Evolutionary conservation across 2,113 vertebrate genomes (phyloP), one percentile per base, ranked within the genome.

Genomic region (Empidonax traillii): DNA sequence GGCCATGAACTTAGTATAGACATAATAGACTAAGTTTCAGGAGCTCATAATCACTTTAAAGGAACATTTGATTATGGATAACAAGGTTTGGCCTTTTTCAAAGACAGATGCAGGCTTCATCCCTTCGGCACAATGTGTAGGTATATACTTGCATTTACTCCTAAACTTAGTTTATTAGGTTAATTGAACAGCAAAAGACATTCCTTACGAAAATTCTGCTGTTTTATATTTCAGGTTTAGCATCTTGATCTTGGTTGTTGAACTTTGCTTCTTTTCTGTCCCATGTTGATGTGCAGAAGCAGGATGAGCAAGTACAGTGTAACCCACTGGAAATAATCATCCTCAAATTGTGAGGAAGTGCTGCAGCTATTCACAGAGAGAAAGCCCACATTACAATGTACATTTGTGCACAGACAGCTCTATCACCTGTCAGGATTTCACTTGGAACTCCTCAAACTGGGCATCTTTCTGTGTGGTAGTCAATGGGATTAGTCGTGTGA

Each of bases 261-360:
- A 56, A 56, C 53, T 89, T 52, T 76, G 9, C 12, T 79, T 79
- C 78, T 75, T 81, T 52, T 19, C 33, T 83, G 37, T 62, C 46
- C 46, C 14, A 1, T 5, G 25, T 2, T 4, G 27, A 4, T 3
- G 5, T 33, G 10, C 14, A 44, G 39, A 53, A 62, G 13, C 24
- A 52, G 25, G 5, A 23, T 13, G 13, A 83, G 21, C 13, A 56
- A 44, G 35, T 46, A 24, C 5, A 51, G 18, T 20, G 10, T 28
- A 21, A 58, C 16, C 27, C 23, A 37, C 28, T 51, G 68, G 49
- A 79, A 91, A 76, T 31, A 59, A 19, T n/a, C 31, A 44, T 33
- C 20, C 20, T 44, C 37, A 75, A 20, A 28, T 1, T 24, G 14
- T 12, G 47, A 9, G 10, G 33, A 62, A 62, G 14, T 15, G 46